phyloP scores from a whole-genome alignment of 1,140 invertebrate species.

The Phortica variegata region DNA sequence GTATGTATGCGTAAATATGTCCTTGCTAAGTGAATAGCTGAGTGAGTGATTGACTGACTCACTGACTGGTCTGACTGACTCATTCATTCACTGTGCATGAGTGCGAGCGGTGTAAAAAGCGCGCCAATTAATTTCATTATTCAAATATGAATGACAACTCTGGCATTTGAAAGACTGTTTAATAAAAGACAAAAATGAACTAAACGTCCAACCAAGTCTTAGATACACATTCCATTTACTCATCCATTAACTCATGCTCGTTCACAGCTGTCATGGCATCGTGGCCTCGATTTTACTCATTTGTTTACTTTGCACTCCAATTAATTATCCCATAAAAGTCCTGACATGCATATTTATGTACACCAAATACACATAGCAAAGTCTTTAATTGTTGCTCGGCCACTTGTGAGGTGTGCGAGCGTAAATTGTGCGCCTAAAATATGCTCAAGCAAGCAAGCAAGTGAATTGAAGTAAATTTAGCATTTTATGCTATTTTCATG shows the following conservation, averaged over 20 bases:
- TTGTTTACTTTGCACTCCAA: conserved; percentile 32
- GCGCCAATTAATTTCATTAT: conserved; percentile 45
- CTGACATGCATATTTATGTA: conserved; percentile 8
- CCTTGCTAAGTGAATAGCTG: too few relatives aligned
- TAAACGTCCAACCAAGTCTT: conserved; percentile 24
- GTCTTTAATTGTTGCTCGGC: conserved; percentile 2
- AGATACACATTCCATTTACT: too few relatives aligned
- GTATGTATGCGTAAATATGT: too few relatives aligned
- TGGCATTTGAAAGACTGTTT: conserved; percentile 7
- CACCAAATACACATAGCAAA: conserved; percentile 7
- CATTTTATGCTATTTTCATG: conserved; percentile 34
- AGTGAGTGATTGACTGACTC: too few relatives aligned
- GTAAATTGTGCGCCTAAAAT: too few relatives aligned
- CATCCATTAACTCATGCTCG: conserved; percentile 1
- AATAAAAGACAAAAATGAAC: neutral
- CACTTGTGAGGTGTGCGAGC: conserved; percentile 14
- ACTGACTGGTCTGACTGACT: too few relatives aligned
- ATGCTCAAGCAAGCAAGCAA: too few relatives aligned
- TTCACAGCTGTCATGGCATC: conserved; percentile 17
- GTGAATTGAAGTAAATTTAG: too few relatives aligned
- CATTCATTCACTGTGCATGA: too few relatives aligned
- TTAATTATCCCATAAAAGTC: conserved; percentile 16
- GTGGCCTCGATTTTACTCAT: conserved; percentile 4
- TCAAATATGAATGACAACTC: conserved; percentile 28
- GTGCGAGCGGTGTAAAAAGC: too few relatives aligned